Evolutionary conservation across 2,113 vertebrate genomes (phyloP).

Genomic region (Lepidothrix coronata): DNA sequence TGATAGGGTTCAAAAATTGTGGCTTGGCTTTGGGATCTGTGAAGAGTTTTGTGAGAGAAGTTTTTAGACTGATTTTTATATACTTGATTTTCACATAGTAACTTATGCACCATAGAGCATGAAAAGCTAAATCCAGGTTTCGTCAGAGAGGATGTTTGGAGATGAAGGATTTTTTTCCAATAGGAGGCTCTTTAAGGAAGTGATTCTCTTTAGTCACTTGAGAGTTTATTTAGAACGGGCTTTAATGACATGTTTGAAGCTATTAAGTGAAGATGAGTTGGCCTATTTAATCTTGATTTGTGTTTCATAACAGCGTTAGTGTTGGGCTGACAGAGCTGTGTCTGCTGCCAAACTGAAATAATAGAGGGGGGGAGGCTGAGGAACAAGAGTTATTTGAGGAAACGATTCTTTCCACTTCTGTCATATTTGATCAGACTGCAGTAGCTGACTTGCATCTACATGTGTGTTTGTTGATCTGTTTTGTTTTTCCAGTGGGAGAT

Average conservation of each 20-base stretch:
- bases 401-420: neutral
- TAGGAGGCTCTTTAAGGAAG: neutral
- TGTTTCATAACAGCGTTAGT: neutral
- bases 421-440: neutral
- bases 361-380: neutral
- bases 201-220: neutral
- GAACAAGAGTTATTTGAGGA: neutral
- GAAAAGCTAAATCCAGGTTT: neutral
- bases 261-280: constrained; percentile 31
- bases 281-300: constrained; percentile 13
- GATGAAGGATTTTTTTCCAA: neutral
- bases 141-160: neutral
- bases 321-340: neutral
- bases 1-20: neutral
- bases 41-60: neutral
- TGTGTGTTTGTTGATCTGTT: neutral
- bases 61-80: neutral
- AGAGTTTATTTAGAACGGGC: neutral
- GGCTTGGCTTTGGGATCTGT: neutral
- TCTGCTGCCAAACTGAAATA: neutral
- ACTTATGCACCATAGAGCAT: fast-evolving
- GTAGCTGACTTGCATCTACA: neutral
- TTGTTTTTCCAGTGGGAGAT: constrained; percentile 76
- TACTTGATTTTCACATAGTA: neutral
- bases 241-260: constrained; percentile 15